Base-by-base conservation (phyloP, 53 echinoderm and acorn worm species). In the Antedon mediterranea region DNA sequence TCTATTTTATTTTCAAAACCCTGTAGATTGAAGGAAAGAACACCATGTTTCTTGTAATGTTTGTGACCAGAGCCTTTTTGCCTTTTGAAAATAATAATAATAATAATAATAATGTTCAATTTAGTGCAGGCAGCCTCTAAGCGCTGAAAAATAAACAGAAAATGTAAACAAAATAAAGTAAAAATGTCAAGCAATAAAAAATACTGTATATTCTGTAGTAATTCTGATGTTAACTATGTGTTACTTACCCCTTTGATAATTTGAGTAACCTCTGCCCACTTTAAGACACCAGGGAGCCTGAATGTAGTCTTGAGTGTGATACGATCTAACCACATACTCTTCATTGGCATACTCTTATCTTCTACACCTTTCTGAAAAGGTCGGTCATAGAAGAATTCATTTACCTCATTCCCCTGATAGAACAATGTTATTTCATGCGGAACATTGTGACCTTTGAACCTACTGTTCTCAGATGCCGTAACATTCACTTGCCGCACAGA, bases 351-450 rank as follows among this genome's bases (percentile, higher is more conserved):
- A 34, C 76, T 78, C 30, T 85, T 85, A 74, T 93, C 93, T 76
- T 92, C 90, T 76, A 84, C 87, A 32, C 98, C 98, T 30, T 88
- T 81, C 74, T 98, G 84, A 84, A 98, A 98, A 29, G 98, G 98
- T 30, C 88, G 78, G 71, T 98, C 98, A 85, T 86, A 98, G 79
- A 84, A 93, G 83, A 98, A 98, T 29, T 75, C 78, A 43, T 43
- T 88, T 80, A 98, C 86, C 13, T 83, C 86, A 42, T 98, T 85
- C 72, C 75, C 80, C 71, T 88, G 86, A 42, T 93, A 93, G 84
- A 85, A 98, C 32, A 86, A 41, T 33, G 86, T 76, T 71, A 98
- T 98, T 79, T 88, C 82, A 29, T 82, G 71, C 31, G 98, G 98
- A 0, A 93, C 93, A n/a, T 75, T 75, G 71, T 84, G 72, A 72